Percentiles rank a stretch among this genome's conserved stretches.
phyloP scores from a whole-genome alignment of 2,888 invertebrate species.

The Mythimna lalbum region DNA sequence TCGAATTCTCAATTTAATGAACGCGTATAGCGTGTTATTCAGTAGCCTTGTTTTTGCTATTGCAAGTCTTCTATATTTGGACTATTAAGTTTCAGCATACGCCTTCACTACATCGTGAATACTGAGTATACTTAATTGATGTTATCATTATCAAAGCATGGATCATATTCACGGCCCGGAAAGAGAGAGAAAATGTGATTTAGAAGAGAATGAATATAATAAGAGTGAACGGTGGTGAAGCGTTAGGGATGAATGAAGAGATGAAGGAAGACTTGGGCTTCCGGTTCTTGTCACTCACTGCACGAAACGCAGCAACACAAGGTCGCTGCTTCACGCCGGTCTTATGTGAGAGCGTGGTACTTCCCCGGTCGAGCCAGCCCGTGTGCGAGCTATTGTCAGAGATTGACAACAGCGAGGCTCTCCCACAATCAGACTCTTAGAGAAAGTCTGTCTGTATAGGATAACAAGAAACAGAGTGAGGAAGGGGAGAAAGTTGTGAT shows the following conservation, averaged over 20 bases:
- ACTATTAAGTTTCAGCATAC: background rate
- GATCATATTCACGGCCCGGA: background rate
- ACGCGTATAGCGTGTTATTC: background rate
- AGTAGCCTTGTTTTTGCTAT: background rate
- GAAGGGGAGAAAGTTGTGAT: background rate
- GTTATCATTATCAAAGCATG: background rate
- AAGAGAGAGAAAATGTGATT: background rate
- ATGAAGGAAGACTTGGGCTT: background rate
- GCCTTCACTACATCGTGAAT: background rate
- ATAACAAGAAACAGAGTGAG: background rate
- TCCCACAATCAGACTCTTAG: no score
- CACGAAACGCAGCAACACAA: conserved; percentile 9
- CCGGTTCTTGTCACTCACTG: conserved; percentile 36
- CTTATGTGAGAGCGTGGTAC: conserved; percentile 31
- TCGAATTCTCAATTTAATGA: conserved; percentile 5
- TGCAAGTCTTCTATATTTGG: background rate
- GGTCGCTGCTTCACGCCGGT: background rate
- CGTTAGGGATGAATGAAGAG: no score
- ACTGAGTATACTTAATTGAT: background rate
- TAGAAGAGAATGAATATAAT: background rate
- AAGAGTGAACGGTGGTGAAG: no score
- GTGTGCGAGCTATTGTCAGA: background rate
- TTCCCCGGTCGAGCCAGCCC: conserved; percentile 33
- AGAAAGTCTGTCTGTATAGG: no score
- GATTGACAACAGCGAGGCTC: conserved; percentile 11